A percentile compares a stretch with the other conserved stretches of the same genome.
Evolutionary conservation across 2,797 vertebrate genomes (phyloP).

Genomic region (Xenopus petersii): DNA sequence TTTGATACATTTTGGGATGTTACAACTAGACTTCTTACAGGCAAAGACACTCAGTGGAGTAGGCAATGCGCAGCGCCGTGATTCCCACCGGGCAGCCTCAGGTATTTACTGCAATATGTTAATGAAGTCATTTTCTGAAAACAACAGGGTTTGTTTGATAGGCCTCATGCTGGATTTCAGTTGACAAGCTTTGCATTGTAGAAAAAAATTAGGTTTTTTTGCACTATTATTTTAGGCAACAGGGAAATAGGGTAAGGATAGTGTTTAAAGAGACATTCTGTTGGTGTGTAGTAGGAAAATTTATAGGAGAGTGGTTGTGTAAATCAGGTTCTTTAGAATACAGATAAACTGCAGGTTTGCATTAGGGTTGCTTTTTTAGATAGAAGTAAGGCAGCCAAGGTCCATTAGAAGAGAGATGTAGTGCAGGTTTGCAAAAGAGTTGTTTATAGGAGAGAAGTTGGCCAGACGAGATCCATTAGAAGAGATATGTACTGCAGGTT

Average conservation of each 20-base stretch:
- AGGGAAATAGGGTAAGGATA: no score
- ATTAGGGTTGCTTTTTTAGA: no score
- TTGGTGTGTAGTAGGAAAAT: no score
- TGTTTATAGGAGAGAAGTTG: not conserved
- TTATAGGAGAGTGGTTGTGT: no score
- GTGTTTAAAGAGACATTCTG: no score
- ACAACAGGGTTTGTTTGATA: no score
- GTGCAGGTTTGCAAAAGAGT: not conserved
- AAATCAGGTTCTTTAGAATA: not conserved
- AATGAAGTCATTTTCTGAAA: no score
- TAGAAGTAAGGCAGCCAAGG: no score
- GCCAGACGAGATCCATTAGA: not conserved
- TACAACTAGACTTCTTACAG: constrained; percentile 24
- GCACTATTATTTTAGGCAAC: no score
- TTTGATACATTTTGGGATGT: constrained; percentile 42
- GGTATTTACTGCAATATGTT: constrained; percentile 3
- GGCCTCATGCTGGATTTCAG: no score
- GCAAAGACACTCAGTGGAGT: constrained; percentile 6
- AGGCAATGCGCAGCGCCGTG: constrained; percentile 13
- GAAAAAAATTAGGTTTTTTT: no score
- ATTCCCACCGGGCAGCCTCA: not conserved
- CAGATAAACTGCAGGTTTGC: not conserved
- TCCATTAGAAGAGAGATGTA: not conserved
- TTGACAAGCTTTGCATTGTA: no score
- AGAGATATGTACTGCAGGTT: not conserved